Evolutionary conservation across 2,888 invertebrate species (phyloP).

Genomic region (Scaptomyza caliginosa): DNA sequence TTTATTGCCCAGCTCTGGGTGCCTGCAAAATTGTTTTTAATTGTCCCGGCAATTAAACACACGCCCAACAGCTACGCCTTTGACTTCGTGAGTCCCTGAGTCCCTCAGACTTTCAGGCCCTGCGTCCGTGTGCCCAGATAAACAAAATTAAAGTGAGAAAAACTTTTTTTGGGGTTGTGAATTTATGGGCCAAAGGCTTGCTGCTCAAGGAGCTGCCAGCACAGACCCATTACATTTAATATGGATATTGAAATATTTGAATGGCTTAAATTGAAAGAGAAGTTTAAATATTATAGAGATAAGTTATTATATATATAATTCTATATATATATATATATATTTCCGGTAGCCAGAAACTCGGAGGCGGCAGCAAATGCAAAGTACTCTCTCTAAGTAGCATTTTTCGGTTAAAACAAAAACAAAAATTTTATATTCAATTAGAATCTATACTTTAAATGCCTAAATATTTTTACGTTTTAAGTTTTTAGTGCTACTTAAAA

Average conservation of each 20-base stretch:
- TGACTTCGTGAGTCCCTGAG: not conserved
- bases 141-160: slow-evolving; percentile 50
- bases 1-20: slow-evolving; percentile 67
- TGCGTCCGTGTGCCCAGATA: slow-evolving; percentile 32
- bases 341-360: not conserved
- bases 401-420: not conserved
- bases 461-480: not conserved
- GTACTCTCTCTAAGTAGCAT: not conserved
- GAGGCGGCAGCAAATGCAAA: no score
- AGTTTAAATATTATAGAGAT: not conserved
- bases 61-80: slow-evolving; percentile 55
- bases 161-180: slow-evolving; percentile 23
- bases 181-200: slow-evolving; percentile 37
- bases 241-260: not conserved
- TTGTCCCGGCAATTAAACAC: slow-evolving; percentile 76
- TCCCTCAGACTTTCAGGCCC: no score
- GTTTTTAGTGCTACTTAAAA: not conserved
- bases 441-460: not conserved
- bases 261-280: not conserved
- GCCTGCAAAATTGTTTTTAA: slow-evolving; percentile 76
- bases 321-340: no score
- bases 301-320: not conserved
- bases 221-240: not conserved
- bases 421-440: not conserved
- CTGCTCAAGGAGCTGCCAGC: not conserved